A percentile compares a stretch with the other conserved stretches of the same genome.
These are phyloP conservation scores for Scaptomyza montana DNA, from an alignment of 1,140 invertebrate species.

Conservation along the genomic window DNA sequence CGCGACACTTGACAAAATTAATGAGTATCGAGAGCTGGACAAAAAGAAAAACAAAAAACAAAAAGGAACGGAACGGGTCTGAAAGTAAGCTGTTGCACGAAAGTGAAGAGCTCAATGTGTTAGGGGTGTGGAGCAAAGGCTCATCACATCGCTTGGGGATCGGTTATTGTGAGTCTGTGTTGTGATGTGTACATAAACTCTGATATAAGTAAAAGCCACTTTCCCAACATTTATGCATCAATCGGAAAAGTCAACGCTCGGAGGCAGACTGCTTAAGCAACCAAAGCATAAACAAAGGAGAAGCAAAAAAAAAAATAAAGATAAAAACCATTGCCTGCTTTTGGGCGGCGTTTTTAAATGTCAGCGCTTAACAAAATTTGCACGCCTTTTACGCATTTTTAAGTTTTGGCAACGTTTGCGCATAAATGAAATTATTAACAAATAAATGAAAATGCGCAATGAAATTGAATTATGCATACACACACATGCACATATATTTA, in stretches of 20 bases:
- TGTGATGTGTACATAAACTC: not conserved
- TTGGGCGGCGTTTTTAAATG: constrained; percentile 52
- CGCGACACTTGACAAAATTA: constrained; percentile 50
- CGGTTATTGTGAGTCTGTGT: constrained; percentile 4
- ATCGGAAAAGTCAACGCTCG: constrained; percentile 39
- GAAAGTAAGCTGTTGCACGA: constrained; percentile 21
- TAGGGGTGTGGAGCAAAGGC: not conserved
- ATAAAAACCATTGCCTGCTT: constrained; percentile 20
- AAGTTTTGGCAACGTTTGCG: constrained; percentile 42
- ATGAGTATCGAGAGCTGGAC: constrained; percentile 34
- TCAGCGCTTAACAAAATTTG: constrained; percentile 64
- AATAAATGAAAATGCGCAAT: constrained; percentile 56
- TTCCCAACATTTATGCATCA: constrained; percentile 21
- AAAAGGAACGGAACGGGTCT: too few species aligned
- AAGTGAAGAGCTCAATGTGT: not conserved
- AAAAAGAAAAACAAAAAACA: not conserved
- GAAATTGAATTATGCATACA: constrained; percentile 61
- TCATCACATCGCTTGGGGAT: constrained; percentile 33
- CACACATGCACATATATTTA: not conserved
- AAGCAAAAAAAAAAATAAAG: not conserved
- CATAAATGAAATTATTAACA: constrained; percentile 67
- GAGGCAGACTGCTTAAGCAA: constrained; percentile 12
- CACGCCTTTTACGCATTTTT: constrained; percentile 49
- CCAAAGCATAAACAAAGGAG: constrained; percentile 13
- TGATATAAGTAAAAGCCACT: constrained; percentile 11